Evolutionary conservation across 2,797 vertebrate species (phyloP).

Genomic region (Dendrocincla tyrannina): DNA sequence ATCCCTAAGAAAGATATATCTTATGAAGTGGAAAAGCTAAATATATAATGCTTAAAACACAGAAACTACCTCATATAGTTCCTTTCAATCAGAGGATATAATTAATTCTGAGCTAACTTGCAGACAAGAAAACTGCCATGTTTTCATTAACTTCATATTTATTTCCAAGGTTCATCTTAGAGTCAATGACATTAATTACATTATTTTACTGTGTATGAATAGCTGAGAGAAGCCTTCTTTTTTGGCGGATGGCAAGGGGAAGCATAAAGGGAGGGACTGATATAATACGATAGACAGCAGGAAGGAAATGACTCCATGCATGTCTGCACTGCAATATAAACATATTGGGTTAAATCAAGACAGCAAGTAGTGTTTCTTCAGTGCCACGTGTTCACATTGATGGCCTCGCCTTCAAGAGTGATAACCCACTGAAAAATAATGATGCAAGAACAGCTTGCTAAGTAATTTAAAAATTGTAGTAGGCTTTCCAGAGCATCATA

Average conservation of each 20-base stretch:
- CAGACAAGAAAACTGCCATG: neutral
- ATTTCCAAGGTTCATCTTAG: neutral
- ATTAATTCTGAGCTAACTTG: neutral
- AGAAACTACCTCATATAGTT: neutral
- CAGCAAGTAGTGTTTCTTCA: neutral
- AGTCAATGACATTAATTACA: neutral
- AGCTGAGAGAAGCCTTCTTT: neutral
- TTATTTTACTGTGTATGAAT: neutral
- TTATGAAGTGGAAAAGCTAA: neutral
- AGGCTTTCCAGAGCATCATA: neutral
- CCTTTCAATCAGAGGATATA: neutral
- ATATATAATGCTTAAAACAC: neutral
- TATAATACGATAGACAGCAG: neutral
- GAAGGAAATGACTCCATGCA: neutral
- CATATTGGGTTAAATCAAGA: neutral
- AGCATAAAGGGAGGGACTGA: neutral
- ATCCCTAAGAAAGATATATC: neutral
- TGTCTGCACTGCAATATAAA: neutral
- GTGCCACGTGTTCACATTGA: neutral
- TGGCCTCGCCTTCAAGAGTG: neutral
- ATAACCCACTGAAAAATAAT: neutral
- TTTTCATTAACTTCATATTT: neutral
- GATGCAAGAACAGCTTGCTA: neutral
- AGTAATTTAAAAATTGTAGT: neutral
- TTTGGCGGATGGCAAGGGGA: neutral